phyloP scores from a whole-genome alignment of 2,113 vertebrate species.

The Semnornis frantzii region DNA sequence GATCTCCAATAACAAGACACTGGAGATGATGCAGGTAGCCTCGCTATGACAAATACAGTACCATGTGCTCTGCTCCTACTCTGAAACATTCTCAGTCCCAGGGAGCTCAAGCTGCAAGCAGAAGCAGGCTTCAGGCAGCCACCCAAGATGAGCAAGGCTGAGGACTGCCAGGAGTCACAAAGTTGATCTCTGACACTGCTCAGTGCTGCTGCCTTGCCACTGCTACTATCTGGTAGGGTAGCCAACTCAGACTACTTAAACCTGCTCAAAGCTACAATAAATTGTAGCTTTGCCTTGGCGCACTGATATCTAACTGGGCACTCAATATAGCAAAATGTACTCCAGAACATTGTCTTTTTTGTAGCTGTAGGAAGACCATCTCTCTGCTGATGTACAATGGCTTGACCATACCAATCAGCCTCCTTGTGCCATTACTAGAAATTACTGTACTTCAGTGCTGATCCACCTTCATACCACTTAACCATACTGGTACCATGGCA shows the following conservation, averaged over 20 bases:
- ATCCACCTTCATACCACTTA: neutral
- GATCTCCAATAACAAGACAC: neutral
- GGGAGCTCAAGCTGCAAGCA: neutral
- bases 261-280: neutral
- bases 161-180: neutral
- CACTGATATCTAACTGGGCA: neutral
- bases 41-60: neutral
- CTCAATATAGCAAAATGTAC: neutral
- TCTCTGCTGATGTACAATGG: neutral
- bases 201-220: neutral
- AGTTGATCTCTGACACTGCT: neutral
- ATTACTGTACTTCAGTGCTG: neutral
- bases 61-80: neutral
- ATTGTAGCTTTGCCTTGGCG: neutral
- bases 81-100: neutral
- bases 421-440: neutral
- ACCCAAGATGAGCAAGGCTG: neutral
- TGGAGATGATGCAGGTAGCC: neutral
- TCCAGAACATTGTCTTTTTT: neutral
- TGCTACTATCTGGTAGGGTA: neutral
- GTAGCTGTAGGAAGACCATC: neutral
- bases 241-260: neutral
- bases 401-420: neutral
- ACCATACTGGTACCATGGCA: neutral
- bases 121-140: neutral